phyloP scores from a whole-genome alignment of 2,797 vertebrate genomes.

The Hippoglossus hippoglossus region DNA sequence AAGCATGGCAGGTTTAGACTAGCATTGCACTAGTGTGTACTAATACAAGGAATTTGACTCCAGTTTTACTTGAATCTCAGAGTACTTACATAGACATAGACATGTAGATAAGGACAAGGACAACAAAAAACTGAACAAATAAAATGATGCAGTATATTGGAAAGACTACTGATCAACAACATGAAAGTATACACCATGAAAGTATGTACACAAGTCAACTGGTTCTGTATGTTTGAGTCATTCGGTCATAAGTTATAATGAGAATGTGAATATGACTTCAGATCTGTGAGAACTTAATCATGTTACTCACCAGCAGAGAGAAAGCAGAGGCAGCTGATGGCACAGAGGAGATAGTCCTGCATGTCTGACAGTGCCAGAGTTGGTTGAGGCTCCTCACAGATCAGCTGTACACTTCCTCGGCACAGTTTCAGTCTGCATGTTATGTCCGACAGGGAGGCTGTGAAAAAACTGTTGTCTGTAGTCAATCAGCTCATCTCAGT shows the following conservation, averaged over 20 bases:
- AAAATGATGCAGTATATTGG: too few relatives aligned
- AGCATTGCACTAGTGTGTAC: too few relatives aligned
- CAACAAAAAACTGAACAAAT: too few relatives aligned
- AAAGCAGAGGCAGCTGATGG: slow-evolving; percentile 45
- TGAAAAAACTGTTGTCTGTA: neutral
- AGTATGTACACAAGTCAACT: too few relatives aligned
- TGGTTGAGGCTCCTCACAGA: neutral
- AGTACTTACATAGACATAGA: too few relatives aligned
- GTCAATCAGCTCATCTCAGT: neutral
- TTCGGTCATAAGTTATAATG: neutral
- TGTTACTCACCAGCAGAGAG: slow-evolving; percentile 53
- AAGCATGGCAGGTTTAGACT: too few relatives aligned
- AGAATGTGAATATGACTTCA: neutral
- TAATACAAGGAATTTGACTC: too few relatives aligned
- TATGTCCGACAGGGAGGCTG: neutral
- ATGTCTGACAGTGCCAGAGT: slow-evolving; percentile 40
- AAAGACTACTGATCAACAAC: too few relatives aligned
- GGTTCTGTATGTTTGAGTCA: too few relatives aligned
- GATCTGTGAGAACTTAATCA: neutral
- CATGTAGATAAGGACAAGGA: too few relatives aligned
- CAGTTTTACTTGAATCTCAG: too few relatives aligned
- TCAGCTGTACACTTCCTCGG: neutral
- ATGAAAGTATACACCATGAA: too few relatives aligned
- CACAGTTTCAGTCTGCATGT: neutral
- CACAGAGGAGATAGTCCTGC: slow-evolving; percentile 36